Evolutionary conservation across 2,888 invertebrate species (phyloP), one percentile per base, ranked within the genome.

Genomic region (Mechanitis mazaeus): DNA sequence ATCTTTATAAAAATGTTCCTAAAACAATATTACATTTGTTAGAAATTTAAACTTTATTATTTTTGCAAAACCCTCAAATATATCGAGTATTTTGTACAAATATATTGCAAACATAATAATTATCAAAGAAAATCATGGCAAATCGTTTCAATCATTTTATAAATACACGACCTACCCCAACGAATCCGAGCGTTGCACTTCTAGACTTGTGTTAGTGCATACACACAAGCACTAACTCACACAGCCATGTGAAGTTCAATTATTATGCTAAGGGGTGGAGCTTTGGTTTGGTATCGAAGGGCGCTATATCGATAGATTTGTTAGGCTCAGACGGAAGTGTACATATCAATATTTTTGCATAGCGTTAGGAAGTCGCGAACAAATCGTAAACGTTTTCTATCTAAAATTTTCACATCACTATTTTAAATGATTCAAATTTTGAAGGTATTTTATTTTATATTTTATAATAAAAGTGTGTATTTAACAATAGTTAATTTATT

Each of bases 161-260:
- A 55, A 55, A 61, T 42, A 56, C 68, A 57, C 64, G 69, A 69
- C 69, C 69, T 69, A 68, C 68, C 84, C 78, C 75, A 84, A 84
- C 78, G 70, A 69, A 75, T 71, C 70, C 64, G 70, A 70, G 76
- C 77, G 76, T 77, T 76, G 69, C 72, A 73, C 68, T 68, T 72
- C 75, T 75, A 75, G 75, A 66, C 67, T 63, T 72, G 75, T 75
- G 73, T 75, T 76, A 66, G 59, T 63, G 57, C 64, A 55, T 65
- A 56, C 35, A 46, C 68, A 68, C 59, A 56, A 60, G 68, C 71
- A 70, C 70, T 69, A 60, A 75, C 75, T 60, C 79, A 78, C 77
- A 75, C 75, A 69, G 59, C 57, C 64, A 58, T 75, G 76, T 69
- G 72, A 75, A 77, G 73, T 79, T 79, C 81, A 81, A 79, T 84